Percentiles rank a stretch among this genome's conserved stretches.
Evolutionary conservation across 1,140 invertebrate species (phyloP).

Genomic region (Drosophila tropicalis): DNA sequence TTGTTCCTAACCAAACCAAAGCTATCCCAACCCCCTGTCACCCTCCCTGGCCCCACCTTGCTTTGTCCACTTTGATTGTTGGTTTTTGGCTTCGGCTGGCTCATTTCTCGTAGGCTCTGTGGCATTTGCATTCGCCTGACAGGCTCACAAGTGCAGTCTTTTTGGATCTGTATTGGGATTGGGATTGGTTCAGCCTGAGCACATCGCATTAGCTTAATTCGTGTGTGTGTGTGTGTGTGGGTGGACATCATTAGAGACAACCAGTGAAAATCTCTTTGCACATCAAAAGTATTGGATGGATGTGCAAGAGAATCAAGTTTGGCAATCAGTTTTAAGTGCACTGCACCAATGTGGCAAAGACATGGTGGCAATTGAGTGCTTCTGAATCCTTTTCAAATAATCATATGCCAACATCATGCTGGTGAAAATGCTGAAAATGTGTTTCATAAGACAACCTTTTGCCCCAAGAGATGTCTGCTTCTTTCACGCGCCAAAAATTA

Average conservation of each 20-base stretch:
- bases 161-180: constrained; percentile 6
- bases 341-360: not conserved
- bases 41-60: not conserved
- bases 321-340: constrained; percentile 52
- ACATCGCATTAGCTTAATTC: constrained; percentile 75
- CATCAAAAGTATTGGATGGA: constrained; percentile 61
- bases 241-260: constrained; percentile 67
- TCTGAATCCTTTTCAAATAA: constrained; percentile 9
- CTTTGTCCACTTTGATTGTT: constrained; percentile 59
- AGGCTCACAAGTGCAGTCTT: constrained; percentile 68
- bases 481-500: no score
- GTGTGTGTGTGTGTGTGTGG: constrained; percentile 52
- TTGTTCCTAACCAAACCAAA: constrained; percentile 29
- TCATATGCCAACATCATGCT: constrained; percentile 2
- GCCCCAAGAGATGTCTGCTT: no score
- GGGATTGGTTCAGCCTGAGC: constrained; percentile 27
- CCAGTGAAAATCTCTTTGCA: constrained; percentile 32
- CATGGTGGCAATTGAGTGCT: constrained; percentile 20
- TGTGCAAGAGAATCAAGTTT: constrained; percentile 50
- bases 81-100: constrained; percentile 60
- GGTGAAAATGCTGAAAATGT: not conserved
- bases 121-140: constrained; percentile 56
- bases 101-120: constrained; percentile 66
- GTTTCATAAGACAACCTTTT: no score
- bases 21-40: not conserved